Conservation (phyloP, 1,140 invertebrate species). For the Cepaea nemoralis region DNA sequence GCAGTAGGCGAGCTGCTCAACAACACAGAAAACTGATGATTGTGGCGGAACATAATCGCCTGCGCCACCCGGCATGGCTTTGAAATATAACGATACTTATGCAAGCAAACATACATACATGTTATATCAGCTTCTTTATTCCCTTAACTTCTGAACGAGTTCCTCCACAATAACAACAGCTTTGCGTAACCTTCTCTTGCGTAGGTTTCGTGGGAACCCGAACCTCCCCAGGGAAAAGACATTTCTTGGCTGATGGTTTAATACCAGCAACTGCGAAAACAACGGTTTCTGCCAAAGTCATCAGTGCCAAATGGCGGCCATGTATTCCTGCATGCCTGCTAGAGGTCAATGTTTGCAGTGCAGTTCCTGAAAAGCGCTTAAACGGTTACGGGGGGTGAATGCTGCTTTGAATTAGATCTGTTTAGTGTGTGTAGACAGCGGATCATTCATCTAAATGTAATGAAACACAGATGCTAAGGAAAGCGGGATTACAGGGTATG, state of each 20-base stretch:
- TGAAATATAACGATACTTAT: too few species aligned
- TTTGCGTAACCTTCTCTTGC: background rate
- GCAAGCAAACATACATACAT: too few species aligned
- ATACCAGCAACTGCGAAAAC: background rate
- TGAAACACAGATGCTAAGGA: background rate
- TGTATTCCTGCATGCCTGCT: background rate
- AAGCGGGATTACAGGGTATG: background rate
- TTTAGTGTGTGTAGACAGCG: background rate
- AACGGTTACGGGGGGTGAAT: background rate
- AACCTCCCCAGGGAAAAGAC: background rate
- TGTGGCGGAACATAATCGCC: too few species aligned
- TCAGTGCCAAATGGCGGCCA: background rate
- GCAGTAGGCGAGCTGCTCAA: too few species aligned
- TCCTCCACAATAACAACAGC: too few species aligned
- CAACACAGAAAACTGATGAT: too few species aligned
- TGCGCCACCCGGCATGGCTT: too few species aligned
- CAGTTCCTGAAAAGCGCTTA: conserved; percentile 19
- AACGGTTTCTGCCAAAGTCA: background rate
- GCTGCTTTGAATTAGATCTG: background rate
- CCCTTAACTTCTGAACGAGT: too few species aligned
- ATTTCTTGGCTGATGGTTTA: background rate
- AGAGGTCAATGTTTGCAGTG: background rate
- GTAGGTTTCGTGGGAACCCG: background rate
- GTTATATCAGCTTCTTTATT: too few species aligned
- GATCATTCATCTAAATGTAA: background rate